Conservation (phyloP, 53 echinoderm and acorn worm species). For the Hippasteria phrygiana region DNA sequence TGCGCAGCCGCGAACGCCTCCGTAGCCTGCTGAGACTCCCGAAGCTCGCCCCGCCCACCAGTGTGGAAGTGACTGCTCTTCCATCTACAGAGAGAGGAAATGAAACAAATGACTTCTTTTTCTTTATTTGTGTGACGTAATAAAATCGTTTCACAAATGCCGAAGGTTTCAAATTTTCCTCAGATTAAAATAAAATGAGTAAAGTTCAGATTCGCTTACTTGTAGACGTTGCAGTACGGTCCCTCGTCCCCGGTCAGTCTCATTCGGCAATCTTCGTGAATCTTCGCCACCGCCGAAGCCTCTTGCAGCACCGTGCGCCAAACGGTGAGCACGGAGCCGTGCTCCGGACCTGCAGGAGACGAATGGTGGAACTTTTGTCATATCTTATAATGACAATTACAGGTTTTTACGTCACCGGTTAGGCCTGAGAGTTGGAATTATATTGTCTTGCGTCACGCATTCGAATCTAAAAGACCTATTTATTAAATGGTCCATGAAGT, state of each 20-base stretch:
- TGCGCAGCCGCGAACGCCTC: constrained; percentile 72
- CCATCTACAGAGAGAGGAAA: constrained; percentile 52
- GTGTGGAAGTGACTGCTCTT: constrained; percentile 68
- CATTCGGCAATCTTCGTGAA: constrained; percentile 78
- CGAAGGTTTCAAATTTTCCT: no score
- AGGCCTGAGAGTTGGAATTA: no score
- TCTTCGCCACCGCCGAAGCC: constrained; percentile 69
- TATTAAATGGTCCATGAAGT: no score
- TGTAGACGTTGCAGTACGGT: constrained; percentile 70
- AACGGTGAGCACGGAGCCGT: constrained; percentile 50
- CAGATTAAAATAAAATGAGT: no score
- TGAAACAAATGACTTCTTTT: background rate
- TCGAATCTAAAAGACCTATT: no score
- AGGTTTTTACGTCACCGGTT: no score
- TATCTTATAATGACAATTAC: no score
- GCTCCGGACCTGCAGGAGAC: constrained; percentile 75
- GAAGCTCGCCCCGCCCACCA: constrained; percentile 43
- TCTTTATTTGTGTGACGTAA: no score
- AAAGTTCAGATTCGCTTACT: constrained; percentile 72
- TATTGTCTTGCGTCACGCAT: no score
- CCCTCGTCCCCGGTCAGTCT: constrained; percentile 65
- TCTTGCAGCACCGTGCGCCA: constrained; percentile 73
- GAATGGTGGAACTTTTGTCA: no score
- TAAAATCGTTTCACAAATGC: no score
- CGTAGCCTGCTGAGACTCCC: constrained; percentile 45